Evolutionary conservation across 2,888 invertebrate species (phyloP).

Genomic region (Agrochola lota): DNA sequence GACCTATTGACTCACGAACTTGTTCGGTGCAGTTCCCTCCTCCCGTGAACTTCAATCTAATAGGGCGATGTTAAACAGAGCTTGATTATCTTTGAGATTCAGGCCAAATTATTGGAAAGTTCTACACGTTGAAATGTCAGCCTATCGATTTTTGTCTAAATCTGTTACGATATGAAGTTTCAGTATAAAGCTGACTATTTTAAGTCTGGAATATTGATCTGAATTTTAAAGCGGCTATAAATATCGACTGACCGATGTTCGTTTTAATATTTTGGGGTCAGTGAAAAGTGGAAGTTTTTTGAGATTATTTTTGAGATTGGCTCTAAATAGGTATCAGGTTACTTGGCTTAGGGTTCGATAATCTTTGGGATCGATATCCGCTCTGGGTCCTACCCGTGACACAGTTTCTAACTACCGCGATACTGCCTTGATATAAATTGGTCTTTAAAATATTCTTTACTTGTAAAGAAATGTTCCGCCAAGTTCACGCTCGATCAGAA

Average conservation of each 20-base stretch:
- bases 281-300: slow-evolving; percentile 1
- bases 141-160: slow-evolving; percentile 49
- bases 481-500: not conserved
- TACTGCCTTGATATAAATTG: not conserved
- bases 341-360: slow-evolving; percentile 8
- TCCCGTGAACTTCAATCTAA: slow-evolving; percentile 30
- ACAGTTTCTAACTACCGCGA: slow-evolving; percentile 24
- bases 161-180: slow-evolving; percentile 2
- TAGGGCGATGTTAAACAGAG: slow-evolving; percentile 33
- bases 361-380: slow-evolving; percentile 21
- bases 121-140: slow-evolving; percentile 46
- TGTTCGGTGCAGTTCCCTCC: not conserved
- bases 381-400: slow-evolving; percentile 30
- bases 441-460: too few relatives aligned
- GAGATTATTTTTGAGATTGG: not conserved
- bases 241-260: not conserved
- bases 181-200: slow-evolving; percentile 14
- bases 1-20: slow-evolving; percentile 13
- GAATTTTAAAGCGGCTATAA: slow-evolving; percentile 23
- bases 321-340: not conserved
- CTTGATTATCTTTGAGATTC: slow-evolving; percentile 47
- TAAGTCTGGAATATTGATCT: slow-evolving; percentile 15
- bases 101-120: slow-evolving; percentile 45
- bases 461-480: not conserved
- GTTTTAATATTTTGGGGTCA: not conserved